A percentile compares a stretch with the other conserved stretches of the same genome.
phyloP scores from a whole-genome alignment of 2,888 invertebrate species.

The Argyra leucocephala region DNA sequence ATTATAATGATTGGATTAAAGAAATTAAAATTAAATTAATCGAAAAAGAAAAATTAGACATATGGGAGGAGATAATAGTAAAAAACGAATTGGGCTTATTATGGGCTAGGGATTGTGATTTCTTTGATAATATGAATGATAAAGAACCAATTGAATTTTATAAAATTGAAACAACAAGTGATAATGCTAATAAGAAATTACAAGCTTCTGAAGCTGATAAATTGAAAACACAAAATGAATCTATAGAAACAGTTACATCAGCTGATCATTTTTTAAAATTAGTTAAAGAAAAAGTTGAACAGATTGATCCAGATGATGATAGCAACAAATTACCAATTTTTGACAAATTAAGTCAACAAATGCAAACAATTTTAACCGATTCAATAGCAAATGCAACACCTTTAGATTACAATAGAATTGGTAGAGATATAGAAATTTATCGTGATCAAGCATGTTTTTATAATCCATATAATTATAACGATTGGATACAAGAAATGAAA shows the following conservation, averaged over 20 bases:
- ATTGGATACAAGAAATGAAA: slow-evolving; percentile 36
- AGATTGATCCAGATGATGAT: slow-evolving; percentile 30
- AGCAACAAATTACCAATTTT: slow-evolving; percentile 23
- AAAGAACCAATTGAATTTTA: slow-evolving; percentile 31
- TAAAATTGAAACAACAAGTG: slow-evolving; percentile 17
- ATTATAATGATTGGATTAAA: slow-evolving; percentile 38
- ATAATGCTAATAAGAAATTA: background rate
- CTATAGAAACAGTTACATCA: slow-evolving; percentile 43
- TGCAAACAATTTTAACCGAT: slow-evolving; percentile 33
- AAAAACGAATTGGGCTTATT: slow-evolving; percentile 33
- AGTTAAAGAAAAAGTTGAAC: slow-evolving; percentile 37
- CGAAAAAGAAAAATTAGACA: slow-evolving; percentile 29
- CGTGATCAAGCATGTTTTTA: slow-evolving; percentile 42
- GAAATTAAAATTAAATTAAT: slow-evolving; percentile 35
- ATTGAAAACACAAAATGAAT: background rate
- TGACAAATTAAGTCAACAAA: slow-evolving; percentile 31
- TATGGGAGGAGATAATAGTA: slow-evolving; percentile 36
- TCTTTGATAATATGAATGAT: slow-evolving; percentile 31
- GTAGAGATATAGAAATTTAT: slow-evolving; percentile 30
- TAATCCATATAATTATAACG: slow-evolving; percentile 34
- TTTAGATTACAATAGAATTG: slow-evolving; percentile 30
- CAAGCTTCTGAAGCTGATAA: background rate
- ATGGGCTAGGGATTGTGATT: slow-evolving; percentile 35
- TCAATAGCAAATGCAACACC: slow-evolving; percentile 31
- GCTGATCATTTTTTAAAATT: slow-evolving; percentile 51